A percentile compares a stretch with the other conserved stretches of the same genome.
Conservation (phyloP, 2,888 invertebrate species). For the Drosophila nigricruria region DNA sequence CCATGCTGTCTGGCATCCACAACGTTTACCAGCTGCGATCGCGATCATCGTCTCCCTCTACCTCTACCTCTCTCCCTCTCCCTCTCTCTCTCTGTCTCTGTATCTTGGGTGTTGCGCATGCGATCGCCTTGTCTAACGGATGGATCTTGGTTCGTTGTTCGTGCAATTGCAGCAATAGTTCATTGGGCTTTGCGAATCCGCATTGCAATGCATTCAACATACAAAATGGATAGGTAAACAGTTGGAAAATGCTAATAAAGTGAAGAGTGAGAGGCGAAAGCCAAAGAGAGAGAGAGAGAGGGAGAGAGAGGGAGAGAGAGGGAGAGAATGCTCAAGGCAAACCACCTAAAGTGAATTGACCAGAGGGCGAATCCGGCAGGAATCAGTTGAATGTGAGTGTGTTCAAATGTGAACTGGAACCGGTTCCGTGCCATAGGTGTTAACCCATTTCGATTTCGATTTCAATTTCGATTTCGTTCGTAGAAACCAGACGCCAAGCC, state of each 20-base stretch:
- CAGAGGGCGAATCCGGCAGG: conserved; percentile 55
- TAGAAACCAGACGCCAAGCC: conserved; percentile 27
- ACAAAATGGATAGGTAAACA: conserved; percentile 29
- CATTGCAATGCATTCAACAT: conserved; percentile 67
- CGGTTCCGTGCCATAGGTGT: conserved; percentile 75
- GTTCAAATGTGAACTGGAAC: conserved; percentile 44
- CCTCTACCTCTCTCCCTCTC: not conserved
- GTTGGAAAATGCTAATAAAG: not conserved
- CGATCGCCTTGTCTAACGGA: conserved; percentile 59
- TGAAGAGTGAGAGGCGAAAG: conserved; percentile 11
- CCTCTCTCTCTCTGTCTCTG: not conserved
- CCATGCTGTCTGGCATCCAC: conserved; percentile 20
- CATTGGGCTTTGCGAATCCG: conserved; percentile 81
- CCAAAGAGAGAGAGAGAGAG: conserved; percentile 5
- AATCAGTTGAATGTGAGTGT: conserved; percentile 36
- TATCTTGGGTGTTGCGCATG: conserved; percentile 49
- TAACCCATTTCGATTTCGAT: conserved; percentile 75
- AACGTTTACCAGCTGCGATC: conserved; percentile 3
- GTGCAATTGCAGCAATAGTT: conserved; percentile 75
- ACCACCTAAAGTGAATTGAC: conserved; percentile 60
- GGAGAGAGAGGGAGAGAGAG: not conserved
- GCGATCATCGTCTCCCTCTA: conserved; percentile 2
- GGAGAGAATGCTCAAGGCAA: conserved; percentile 72
- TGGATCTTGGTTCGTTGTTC: conserved; percentile 40
- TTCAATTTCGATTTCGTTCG: conserved; percentile 51